Conservation (phyloP, 1,140 invertebrate genomes). For the Brachionus manjavacas region DNA sequence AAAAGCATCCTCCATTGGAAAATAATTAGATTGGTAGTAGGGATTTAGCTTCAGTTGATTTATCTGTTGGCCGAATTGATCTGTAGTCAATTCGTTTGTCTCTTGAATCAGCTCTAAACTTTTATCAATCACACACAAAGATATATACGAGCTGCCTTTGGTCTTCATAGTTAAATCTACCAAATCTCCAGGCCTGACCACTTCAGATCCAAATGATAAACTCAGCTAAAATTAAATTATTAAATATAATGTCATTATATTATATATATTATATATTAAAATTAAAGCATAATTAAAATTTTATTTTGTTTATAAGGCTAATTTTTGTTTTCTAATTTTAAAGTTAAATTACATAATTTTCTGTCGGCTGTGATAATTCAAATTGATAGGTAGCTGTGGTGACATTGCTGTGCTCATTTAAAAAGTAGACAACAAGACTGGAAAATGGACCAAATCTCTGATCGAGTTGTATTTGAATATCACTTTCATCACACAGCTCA, state of each 20-base stretch:
- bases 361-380: neutral
- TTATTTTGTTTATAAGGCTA: too few species aligned
- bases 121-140: constrained; percentile 30
- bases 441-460: neutral
- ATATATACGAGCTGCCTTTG: neutral
- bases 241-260: too few species aligned
- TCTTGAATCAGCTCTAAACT: constrained; percentile 1
- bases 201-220: neutral
- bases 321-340: too few species aligned
- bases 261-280: too few species aligned
- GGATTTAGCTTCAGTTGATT: neutral
- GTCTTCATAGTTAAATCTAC: neutral
- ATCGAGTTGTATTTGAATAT: neutral
- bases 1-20: neutral
- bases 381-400: neutral
- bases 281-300: too few species aligned
- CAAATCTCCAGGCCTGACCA: neutral
- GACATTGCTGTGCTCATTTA: neutral
- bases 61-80: neutral
- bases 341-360: neutral
- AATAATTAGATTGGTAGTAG: neutral
- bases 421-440: neutral
- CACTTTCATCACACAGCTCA: neutral
- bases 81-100: neutral
- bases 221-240: neutral